Percentiles rank a stretch among this genome's conserved stretches.
Evolutionary conservation across 2,113 vertebrate species (phyloP).

Genomic region (Tragelaphus strepsiceros): DNA sequence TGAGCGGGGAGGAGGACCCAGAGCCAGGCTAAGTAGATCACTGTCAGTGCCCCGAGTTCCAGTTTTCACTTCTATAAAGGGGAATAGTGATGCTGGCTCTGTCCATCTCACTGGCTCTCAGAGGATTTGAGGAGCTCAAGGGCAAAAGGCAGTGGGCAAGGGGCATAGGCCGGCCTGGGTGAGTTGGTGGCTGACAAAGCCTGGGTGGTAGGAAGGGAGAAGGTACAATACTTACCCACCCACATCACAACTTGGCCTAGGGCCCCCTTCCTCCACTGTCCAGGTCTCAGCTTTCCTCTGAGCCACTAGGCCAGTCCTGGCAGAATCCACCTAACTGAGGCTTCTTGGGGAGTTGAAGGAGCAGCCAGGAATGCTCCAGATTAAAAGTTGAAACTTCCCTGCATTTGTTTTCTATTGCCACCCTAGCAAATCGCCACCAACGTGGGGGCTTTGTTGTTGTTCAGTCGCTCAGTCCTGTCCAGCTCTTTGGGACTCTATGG

Average conservation of each 20-base stretch:
- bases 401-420: background rate
- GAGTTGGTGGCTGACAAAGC: background rate
- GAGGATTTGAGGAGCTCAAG: background rate
- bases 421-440: background rate
- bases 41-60: background rate
- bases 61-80: background rate
- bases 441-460: background rate
- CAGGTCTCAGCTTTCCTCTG: background rate
- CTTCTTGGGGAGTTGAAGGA: background rate
- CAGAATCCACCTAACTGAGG: background rate
- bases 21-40: background rate
- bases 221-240: background rate
- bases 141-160: background rate
- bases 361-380: background rate
- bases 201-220: background rate
- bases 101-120: background rate
- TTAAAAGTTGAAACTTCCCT: background rate
- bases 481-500: background rate
- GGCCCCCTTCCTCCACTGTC: background rate
- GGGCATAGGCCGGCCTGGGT: background rate
- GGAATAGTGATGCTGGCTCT: background rate
- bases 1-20: background rate
- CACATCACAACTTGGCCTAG: background rate
- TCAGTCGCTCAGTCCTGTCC: background rate
- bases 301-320: background rate